phyloP scores from a whole-genome alignment of 2,797 vertebrate genomes.

The Diceros bicornis region DNA sequence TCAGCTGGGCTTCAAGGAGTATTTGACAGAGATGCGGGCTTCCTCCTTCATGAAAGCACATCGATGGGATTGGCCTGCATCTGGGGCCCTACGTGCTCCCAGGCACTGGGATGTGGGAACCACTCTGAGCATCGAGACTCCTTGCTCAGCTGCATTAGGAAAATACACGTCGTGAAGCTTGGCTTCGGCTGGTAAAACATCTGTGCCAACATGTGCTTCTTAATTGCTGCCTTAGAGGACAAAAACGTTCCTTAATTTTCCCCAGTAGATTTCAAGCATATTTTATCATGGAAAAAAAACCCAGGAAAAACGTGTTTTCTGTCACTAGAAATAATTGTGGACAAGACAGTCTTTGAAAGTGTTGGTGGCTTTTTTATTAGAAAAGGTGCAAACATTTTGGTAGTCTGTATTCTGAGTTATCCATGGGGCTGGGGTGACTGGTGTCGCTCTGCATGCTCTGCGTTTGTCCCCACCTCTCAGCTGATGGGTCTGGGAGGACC shows the following conservation, averaged over 20 bases:
- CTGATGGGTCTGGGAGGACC: background rate
- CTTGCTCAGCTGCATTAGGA: background rate
- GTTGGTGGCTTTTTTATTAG: background rate
- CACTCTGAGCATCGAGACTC: rapidly evolving
- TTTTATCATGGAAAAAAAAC: background rate
- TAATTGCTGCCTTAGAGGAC: conserved; percentile 63
- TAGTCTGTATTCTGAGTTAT: background rate
- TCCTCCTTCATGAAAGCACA: rapidly evolving
- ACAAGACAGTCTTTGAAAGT: background rate
- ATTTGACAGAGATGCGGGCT: background rate
- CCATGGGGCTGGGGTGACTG: rapidly evolving
- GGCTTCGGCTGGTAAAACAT: conserved; percentile 78
- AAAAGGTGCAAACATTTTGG: background rate
- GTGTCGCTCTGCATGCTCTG: rapidly evolving
- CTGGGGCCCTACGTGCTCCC: rapidly evolving
- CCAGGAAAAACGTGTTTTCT: conserved; percentile 8
- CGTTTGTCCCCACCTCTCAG: rapidly evolving
- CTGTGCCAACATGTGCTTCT: conserved; percentile 85
- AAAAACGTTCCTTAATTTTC: conserved; percentile 34
- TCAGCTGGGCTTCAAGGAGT: background rate
- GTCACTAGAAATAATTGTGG: conserved; percentile 12
- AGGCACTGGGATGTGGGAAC: rapidly evolving
- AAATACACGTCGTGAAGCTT: conserved; percentile 39
- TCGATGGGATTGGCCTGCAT: background rate
- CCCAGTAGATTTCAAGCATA: conserved; percentile 66